Evolutionary conservation across 2,113 vertebrate species (phyloP), one percentile per base, ranked within the genome.

Genomic region (Oreochromis niloticus): DNA sequence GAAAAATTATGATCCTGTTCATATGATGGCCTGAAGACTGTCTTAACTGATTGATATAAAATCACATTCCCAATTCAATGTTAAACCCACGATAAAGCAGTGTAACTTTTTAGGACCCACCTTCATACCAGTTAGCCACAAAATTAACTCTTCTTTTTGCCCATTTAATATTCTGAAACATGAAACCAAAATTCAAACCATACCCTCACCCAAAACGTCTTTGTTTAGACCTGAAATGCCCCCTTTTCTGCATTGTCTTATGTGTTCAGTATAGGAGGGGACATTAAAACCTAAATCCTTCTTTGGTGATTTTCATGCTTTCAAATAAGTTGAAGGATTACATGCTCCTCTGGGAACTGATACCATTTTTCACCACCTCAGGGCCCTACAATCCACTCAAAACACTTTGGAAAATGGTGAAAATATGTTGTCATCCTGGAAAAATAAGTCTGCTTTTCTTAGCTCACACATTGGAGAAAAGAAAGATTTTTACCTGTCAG

Each of bases 221-320:
- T 32, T 22, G 39, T 59, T 46, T 12, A 14, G 39, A 2, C 24
- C 36, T 19, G 16, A 19, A 55, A 41, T 61, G 61, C 56, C n/a
- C 66, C 32, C 55, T 79, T 43, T 32, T 24, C 61, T 66, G 6
- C 32, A 27, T 79, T 61, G 71, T 34, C 14, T 56, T 22, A 7
- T 82, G 46, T 19, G 19, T 85, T 81, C 19, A 84, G 78, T 56
- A 36, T 22, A 81, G 68, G 30, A 82, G 13, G 36, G 22, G 19
- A 79, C 85, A 61, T 86, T 84, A 75, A 89, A 84, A 87, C 17
- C 3, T 63, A 56, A 55, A 73, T 82, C 52, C 36, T 82, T 50
- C 55, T 86, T 83, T 78, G 80, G 34, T 88, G 54, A 84, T 80
- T 89, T 88, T 83, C 50, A 87, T 81, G 85, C 83, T 78, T 82